Percentiles rank a stretch among this genome's conserved stretches.
phyloP scores from a whole-genome alignment of 2,888 invertebrate genomes.

The Antheraea assamensis region DNA sequence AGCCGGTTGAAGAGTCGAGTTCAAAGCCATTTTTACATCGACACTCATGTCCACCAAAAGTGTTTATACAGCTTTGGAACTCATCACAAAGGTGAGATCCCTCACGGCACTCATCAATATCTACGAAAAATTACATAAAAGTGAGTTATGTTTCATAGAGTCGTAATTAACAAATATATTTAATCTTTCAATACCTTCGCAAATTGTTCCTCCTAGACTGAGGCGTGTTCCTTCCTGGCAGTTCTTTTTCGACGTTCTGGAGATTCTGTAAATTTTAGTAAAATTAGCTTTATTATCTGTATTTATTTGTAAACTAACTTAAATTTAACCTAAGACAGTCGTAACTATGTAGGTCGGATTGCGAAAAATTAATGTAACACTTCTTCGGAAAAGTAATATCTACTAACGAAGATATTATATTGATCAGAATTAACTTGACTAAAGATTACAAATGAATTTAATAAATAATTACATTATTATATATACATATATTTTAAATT shows the following conservation, averaged over 20 bases:
- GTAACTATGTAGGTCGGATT: neutral
- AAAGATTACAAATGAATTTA: neutral
- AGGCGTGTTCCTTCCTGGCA: slow-evolving; percentile 82
- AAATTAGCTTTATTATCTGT: neutral
- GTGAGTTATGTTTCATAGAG: neutral
- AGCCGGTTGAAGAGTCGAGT: slow-evolving; percentile 63
- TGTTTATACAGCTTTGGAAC: slow-evolving; percentile 79
- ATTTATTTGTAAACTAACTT: no score
- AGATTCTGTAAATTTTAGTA: slow-evolving; percentile 21
- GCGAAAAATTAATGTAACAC: neutral
- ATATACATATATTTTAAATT: no score
- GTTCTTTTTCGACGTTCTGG: slow-evolving; percentile 72
- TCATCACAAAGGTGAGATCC: slow-evolving; percentile 73
- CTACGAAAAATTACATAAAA: slow-evolving; percentile 56
- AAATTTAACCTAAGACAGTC: neutral
- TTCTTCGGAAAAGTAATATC: neutral
- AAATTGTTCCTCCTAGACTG: slow-evolving; percentile 79
- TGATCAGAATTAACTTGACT: neutral
- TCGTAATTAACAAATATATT: neutral
- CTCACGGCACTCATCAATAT: slow-evolving; percentile 92
- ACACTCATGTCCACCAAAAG: slow-evolving; percentile 76
- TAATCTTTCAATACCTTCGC: slow-evolving; percentile 74
- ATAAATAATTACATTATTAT: neutral
- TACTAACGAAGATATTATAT: neutral
- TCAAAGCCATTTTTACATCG: slow-evolving; percentile 76